phyloP scores from a whole-genome alignment of 1,140 invertebrate genomes.

The Cecropterus lyciades region DNA sequence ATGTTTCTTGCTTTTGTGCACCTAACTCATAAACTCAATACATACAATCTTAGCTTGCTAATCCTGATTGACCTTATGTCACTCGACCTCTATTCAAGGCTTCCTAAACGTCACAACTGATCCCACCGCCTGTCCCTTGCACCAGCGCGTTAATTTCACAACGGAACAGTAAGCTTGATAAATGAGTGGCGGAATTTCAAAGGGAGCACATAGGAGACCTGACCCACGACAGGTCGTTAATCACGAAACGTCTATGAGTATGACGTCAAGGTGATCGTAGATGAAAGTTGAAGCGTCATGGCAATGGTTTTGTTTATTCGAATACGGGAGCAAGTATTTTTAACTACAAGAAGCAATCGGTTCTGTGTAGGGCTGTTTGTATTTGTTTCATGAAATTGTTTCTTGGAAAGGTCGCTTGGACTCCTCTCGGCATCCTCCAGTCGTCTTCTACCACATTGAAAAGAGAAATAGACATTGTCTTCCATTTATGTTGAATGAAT shows the following conservation, averaged over 20 bases:
- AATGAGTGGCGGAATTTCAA: constrained; percentile 78
- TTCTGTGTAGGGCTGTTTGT: too few species aligned
- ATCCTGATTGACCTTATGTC: background rate
- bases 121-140: constrained; percentile 41
- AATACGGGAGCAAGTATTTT: too few species aligned
- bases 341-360: too few species aligned
- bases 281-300: constrained; percentile 30
- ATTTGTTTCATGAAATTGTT: too few species aligned
- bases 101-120: constrained; percentile 29
- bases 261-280: constrained; percentile 52
- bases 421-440: too few species aligned
- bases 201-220: constrained; percentile 74
- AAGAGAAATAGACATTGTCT: too few species aligned
- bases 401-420: too few species aligned
- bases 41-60: background rate
- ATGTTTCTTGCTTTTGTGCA: too few species aligned
- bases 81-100: constrained; percentile 9
- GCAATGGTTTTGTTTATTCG: constrained; percentile 8
- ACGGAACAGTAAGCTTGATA: constrained; percentile 78
- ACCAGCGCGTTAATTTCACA: constrained; percentile 66
- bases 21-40: background rate
- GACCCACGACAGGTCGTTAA: constrained; percentile 72
- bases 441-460: too few species aligned
- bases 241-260: constrained; percentile 70
- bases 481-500: too few species aligned